These are phyloP conservation scores for Parnassius smintheus DNA, from an alignment of 2,888 invertebrate genomes.

Conservation along the genomic window DNA sequence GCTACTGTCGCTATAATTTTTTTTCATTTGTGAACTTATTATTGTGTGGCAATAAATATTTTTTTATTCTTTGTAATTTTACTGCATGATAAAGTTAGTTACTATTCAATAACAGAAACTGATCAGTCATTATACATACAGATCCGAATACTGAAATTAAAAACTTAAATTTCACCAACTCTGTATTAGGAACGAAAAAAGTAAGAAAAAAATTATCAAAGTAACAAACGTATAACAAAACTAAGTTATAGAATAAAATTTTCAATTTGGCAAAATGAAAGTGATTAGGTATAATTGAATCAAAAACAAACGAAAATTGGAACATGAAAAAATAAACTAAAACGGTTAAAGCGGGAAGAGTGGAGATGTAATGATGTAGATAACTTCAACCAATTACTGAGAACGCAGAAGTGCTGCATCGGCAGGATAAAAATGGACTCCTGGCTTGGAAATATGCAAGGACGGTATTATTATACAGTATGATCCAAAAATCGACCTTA, in stretches of 20 bases:
- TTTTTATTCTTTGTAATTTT: no score
- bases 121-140: no score
- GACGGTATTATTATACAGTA: slow-evolving; percentile 31
- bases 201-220: no score
- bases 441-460: slow-evolving; percentile 65
- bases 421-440: slow-evolving; percentile 72
- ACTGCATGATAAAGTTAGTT: no score
- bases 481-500: slow-evolving; percentile 1
- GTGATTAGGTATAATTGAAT: slow-evolving; percentile 73
- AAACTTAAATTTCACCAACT: no score
- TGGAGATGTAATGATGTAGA: slow-evolving; percentile 79
- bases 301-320: slow-evolving; percentile 74
- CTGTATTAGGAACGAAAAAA: no score
- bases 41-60: no score
- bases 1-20: no score
- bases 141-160: no score
- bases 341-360: slow-evolving; percentile 64
- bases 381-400: slow-evolving; percentile 78
- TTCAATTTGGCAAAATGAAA: not conserved
- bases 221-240: no score
- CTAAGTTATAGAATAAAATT: not conserved
- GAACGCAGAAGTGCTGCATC: slow-evolving; percentile 71
- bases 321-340: slow-evolving; percentile 68
- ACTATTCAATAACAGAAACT: no score
- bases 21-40: no score